Conservation (phyloP, 2,113 vertebrate genomes). For the Hippocampus abdominalis region DNA sequence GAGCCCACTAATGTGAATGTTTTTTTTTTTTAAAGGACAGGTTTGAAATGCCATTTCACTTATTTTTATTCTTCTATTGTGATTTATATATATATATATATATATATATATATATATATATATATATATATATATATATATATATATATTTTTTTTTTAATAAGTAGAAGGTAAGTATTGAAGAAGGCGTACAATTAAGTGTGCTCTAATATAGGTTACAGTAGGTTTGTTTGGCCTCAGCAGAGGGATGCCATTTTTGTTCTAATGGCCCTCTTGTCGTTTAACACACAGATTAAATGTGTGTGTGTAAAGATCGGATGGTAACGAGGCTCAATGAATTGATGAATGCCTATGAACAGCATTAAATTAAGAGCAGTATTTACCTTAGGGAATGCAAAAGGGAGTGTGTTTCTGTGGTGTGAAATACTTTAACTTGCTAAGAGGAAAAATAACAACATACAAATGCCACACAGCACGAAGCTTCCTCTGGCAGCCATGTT, state of each 20-base stretch:
- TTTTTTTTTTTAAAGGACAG: too few relatives aligned
- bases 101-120: too few relatives aligned
- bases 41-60: too few relatives aligned
- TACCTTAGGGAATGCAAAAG: conserved; percentile 2
- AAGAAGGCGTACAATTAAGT: not conserved
- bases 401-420: conserved; percentile 20
- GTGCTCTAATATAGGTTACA: not conserved
- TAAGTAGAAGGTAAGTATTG: not conserved
- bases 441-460: conserved; percentile 48
- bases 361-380: not conserved
- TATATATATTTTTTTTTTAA: too few relatives aligned
- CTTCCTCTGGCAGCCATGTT: conserved; percentile 29
- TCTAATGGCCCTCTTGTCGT: not conserved
- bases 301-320: too few relatives aligned
- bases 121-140: too few relatives aligned
- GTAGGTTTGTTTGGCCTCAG: not conserved
- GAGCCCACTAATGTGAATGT: too few relatives aligned
- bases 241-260: not conserved
- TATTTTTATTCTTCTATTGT: too few relatives aligned
- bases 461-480: conserved; percentile 58
- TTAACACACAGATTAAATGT: not conserved
- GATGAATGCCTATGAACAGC: not conserved
- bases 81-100: too few relatives aligned
- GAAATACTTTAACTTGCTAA: conserved; percentile 29
- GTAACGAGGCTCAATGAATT: not conserved